phyloP scores from a whole-genome alignment of 2,888 invertebrate genomes.

The Chirona hameri region DNA sequence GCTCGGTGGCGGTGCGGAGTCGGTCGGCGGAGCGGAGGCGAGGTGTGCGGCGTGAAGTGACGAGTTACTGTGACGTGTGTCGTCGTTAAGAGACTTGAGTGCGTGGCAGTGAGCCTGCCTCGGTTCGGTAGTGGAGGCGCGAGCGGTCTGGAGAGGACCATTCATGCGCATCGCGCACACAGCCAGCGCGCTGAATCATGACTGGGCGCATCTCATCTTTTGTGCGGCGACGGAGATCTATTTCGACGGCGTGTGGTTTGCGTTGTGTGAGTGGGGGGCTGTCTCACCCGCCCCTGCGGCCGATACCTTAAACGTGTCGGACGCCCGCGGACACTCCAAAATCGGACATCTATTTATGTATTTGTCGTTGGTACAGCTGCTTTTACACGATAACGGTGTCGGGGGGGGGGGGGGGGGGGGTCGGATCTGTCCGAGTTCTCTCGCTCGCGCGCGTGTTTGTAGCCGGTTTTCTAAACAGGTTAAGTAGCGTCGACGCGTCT shows the following conservation, averaged over 20 bases:
- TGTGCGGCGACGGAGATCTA: background rate
- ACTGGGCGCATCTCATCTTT: background rate
- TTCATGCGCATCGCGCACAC: too few relatives aligned
- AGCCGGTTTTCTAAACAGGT: constrained; percentile 5
- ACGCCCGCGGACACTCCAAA: background rate
- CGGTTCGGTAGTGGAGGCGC: too few relatives aligned
- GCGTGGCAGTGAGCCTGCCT: too few relatives aligned
- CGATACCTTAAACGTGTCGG: too few relatives aligned
- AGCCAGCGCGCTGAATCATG: background rate
- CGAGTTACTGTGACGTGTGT: too few relatives aligned
- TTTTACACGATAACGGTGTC: background rate
- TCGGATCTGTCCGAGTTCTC: background rate
- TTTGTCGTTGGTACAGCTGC: background rate
- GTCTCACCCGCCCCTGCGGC: background rate
- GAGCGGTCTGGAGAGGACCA: background rate
- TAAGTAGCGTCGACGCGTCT: background rate
- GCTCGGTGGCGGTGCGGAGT: too few relatives aligned
- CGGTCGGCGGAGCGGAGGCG: too few relatives aligned
- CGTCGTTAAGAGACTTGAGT: too few relatives aligned
- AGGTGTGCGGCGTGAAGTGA: too few relatives aligned
- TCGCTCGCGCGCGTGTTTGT: background rate
- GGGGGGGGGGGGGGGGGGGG: background rate
- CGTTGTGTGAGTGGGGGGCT: too few relatives aligned
- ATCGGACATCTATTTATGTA: background rate
- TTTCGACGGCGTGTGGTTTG: too few relatives aligned